Conservation (phyloP, 35 echinoderm and acorn worm genomes). For the Ophioderma brevispina region DNA sequence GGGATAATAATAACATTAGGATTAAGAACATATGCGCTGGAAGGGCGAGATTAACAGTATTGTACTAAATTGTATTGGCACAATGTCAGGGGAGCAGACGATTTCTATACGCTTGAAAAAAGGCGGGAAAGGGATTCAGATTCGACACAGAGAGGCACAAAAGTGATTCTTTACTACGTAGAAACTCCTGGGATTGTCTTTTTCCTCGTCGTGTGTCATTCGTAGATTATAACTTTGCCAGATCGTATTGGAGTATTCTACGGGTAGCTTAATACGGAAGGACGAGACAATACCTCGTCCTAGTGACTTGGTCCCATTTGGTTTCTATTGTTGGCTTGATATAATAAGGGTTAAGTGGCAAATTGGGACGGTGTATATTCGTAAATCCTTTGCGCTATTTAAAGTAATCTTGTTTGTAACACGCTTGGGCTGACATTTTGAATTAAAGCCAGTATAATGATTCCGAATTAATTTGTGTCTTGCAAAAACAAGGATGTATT, state of each 20-base stretch:
- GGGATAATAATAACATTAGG: background rate
- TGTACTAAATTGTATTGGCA: background rate
- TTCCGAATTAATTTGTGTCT: background rate
- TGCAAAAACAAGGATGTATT: too few relatives aligned
- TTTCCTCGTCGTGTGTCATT: background rate
- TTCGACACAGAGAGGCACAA: background rate
- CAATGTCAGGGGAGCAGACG: background rate
- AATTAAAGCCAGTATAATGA: background rate
- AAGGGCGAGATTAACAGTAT: background rate
- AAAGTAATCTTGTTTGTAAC: background rate
- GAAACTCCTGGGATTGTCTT: background rate
- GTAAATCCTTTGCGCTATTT: background rate
- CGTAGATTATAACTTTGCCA: background rate
- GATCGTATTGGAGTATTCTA: background rate
- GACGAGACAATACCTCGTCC: background rate
- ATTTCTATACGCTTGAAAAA: background rate
- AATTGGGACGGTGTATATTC: background rate
- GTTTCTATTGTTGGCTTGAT: background rate
- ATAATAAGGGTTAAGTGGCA: background rate
- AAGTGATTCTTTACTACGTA: background rate
- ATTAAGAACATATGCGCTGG: background rate
- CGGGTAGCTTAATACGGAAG: background rate
- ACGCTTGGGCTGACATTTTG: background rate
- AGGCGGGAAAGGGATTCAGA: background rate
- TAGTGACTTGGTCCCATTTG: background rate